A percentile compares a stretch with the other conserved stretches of the same genome.
Evolutionary conservation across 1,140 invertebrate species (phyloP).

Genomic region (Drosophila carrolli): DNA sequence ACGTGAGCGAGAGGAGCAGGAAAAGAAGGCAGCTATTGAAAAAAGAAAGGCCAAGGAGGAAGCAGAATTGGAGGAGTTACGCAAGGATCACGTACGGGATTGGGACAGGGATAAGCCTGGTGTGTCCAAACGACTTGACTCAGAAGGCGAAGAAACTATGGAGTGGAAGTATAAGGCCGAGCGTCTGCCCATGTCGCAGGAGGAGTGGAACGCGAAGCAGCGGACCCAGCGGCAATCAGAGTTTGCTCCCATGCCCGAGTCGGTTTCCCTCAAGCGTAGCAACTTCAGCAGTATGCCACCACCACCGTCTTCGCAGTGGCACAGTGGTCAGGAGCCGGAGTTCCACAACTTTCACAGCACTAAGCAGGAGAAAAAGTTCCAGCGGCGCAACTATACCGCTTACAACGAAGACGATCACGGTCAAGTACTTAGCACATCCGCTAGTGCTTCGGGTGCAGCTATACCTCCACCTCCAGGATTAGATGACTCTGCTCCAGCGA

Average conservation of each 20-base stretch:
- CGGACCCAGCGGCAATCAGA: constrained; percentile 88
- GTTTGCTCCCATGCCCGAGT: constrained; percentile 87
- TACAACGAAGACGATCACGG: constrained; percentile 27
- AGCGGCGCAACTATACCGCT: constrained; percentile 59
- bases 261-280: constrained; percentile 44
- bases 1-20: constrained; percentile 84
- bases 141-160: constrained; percentile 56
- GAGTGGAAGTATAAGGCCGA: constrained; percentile 85
- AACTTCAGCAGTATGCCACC: constrained; percentile 76
- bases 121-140: constrained; percentile 16
- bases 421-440: constrained; percentile 41
- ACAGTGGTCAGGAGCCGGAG: constrained; percentile 16
- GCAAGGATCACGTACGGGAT: constrained; percentile 87
- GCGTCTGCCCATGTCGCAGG: constrained; percentile 88
- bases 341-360: constrained; percentile 65
- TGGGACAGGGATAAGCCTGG: constrained; percentile 88
- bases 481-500: constrained; percentile 86
- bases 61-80: constrained; percentile 85
- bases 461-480: constrained; percentile 88
- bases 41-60: constrained; percentile 67
- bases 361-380: constrained; percentile 59
- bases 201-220: constrained; percentile 92
- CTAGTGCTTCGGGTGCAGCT: constrained; percentile 83
- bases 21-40: constrained; percentile 84
- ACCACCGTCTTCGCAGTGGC: constrained; percentile 16